Conservation (phyloP, 2,113 vertebrate species). For the Callithrix jacchus region DNA sequence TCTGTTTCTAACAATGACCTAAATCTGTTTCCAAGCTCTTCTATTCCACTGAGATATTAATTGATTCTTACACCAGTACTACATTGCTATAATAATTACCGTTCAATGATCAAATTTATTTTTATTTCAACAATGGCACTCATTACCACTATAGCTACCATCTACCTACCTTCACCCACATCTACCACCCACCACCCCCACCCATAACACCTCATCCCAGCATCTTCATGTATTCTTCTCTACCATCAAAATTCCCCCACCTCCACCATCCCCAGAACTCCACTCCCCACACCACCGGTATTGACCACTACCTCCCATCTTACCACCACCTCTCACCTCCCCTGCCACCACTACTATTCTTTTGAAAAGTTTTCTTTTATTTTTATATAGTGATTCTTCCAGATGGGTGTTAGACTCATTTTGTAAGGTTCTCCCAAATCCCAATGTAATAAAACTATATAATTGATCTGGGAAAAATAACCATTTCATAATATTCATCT, state of each 20-base stretch:
- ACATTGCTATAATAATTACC: neutral
- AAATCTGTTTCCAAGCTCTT: neutral
- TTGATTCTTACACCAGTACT: neutral
- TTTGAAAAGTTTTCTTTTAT: neutral
- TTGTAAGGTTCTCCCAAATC: neutral
- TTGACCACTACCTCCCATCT: neutral
- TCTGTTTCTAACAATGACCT: constrained; percentile 34
- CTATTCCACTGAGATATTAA: neutral
- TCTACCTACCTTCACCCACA: neutral
- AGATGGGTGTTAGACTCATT: constrained; percentile 1
- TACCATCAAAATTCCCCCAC: no score
- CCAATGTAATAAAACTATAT: neutral
- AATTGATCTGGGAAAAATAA: neutral
- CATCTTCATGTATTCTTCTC: no score
- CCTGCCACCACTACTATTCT: neutral
- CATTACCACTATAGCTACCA: neutral
- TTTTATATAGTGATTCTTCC: constrained; percentile 1
- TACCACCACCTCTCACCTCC: neutral
- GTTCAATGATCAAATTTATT: constrained; percentile 1
- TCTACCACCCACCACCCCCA: neutral
- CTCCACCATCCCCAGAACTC: neutral
- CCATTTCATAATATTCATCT: neutral
- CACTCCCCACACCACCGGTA: neutral
- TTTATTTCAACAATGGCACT: constrained; percentile 26
- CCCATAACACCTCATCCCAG: neutral